Evolutionary conservation across 1,140 invertebrate species (phyloP), one percentile per base, ranked within the genome.

Genomic region (Drosophila kohkoa): DNA sequence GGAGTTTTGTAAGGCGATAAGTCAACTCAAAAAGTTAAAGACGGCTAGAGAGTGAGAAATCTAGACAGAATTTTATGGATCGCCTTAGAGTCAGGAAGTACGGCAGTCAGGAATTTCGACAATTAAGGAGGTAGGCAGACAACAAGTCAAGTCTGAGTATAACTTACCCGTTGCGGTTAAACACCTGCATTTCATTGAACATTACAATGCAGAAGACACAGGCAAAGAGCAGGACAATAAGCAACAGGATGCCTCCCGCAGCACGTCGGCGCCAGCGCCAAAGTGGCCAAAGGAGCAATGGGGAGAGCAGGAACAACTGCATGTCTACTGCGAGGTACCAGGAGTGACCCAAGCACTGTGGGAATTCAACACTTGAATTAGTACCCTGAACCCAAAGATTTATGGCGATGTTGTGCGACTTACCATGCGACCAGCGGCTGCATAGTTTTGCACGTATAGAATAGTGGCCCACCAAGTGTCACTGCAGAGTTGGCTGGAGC

Each of bases 301-400:
- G 96, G 10, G 96, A 95, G 3, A 97, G 87, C 52, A 97, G 93
- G 87, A 96, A 97, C 58, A 98, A 93, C 90, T 98, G 97, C 76
- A 97, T 97, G 86, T 98, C 97, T 55, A 96, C 96, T 1, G 97
- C 96, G 58, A 98, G 93, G 80, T 98, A 98, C 97, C 97, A 98
- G 0, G 96, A 95, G 94, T 97, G 97, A 46, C 96, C 96, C 95
- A 98, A 96, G 82, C 97, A 98, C 97, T 97, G 92, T 51, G 25
- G 52, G 10, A 15, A 11, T 4, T 35, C 13, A 32, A 43, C 5
- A 11, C 41, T 4, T 25, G 3, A 16, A 8, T 64, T 16, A 8
- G 52, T 54, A 20, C 15, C 8, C 45, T 49, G 2, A n/a, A 35
- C 1, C 49, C 15, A 51, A 13, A 1, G 7, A 41, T 8, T 4